phyloP scores from a whole-genome alignment of 2,797 vertebrate species.

The Serranus cabrilla region DNA sequence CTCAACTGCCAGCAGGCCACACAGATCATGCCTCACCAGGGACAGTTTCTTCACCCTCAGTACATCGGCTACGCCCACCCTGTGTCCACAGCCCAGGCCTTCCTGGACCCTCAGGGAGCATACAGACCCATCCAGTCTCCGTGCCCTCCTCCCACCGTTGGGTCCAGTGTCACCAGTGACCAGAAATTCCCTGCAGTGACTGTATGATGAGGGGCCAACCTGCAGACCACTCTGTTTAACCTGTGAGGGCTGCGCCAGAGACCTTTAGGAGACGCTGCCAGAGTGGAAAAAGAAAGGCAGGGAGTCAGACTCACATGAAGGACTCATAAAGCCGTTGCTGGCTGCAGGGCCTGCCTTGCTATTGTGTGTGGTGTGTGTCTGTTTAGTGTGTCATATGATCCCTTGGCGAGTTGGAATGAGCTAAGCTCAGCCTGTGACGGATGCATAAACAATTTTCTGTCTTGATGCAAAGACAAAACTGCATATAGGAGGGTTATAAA shows the following conservation, averaged over 20 bases:
- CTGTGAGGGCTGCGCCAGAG: constrained; percentile 58
- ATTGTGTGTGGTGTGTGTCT: constrained; percentile 72
- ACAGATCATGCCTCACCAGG: constrained; percentile 96
- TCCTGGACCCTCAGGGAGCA: constrained; percentile 91
- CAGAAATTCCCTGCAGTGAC: constrained; percentile 97
- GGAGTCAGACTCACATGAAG: constrained; percentile 74
- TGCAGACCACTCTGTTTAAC: constrained; percentile 62
- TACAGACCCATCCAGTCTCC: constrained; percentile 95
- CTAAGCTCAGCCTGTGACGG: constrained; percentile 55
- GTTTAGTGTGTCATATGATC: constrained; percentile 62
- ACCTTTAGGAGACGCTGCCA: constrained; percentile 50
- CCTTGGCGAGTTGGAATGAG: constrained; percentile 55
- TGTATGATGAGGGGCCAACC: constrained; percentile 86
- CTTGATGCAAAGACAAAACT: constrained; percentile 53
- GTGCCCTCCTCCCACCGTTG: constrained; percentile 86
- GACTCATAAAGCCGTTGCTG: constrained; percentile 68
- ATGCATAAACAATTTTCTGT: constrained; percentile 57
- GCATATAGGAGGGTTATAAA: constrained; percentile 41
- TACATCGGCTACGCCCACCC: constrained; percentile 95
- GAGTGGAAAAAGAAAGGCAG: constrained; percentile 41
- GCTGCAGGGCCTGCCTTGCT: constrained; percentile 60
- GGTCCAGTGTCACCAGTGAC: constrained; percentile 86
- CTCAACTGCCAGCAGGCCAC: constrained; percentile 98
- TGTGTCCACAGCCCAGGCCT: constrained; percentile 85
- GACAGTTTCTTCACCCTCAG: constrained; percentile 95